Percentiles rank a stretch among this genome's conserved stretches.
phyloP scores from a whole-genome alignment of 2,888 invertebrate species.

The Autographa pulchrina region DNA sequence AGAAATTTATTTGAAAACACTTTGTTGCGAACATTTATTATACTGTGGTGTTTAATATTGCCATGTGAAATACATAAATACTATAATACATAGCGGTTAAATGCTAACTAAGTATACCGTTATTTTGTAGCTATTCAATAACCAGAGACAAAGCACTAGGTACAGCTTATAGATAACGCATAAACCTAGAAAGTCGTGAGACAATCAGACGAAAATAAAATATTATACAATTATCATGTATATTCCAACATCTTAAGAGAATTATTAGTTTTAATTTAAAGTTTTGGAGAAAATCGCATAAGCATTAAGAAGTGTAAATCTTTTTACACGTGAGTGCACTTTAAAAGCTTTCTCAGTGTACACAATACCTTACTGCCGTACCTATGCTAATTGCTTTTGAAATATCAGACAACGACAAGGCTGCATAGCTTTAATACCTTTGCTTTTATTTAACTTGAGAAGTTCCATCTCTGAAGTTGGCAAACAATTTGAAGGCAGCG shows the following conservation, averaged over 20 bases:
- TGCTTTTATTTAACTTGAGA: slow-evolving; percentile 49
- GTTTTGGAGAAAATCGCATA: neutral
- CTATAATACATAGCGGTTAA: slow-evolving; percentile 17
- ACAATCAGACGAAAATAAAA: too few species aligned
- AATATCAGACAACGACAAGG: slow-evolving; percentile 63
- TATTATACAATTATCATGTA: too few species aligned
- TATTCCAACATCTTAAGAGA: neutral
- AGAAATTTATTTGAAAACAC: neutral
- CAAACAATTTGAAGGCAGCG: slow-evolving; percentile 52
- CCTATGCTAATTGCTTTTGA: slow-evolving; percentile 75
- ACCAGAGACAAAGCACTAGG: slow-evolving; percentile 14
- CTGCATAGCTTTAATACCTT: slow-evolving; percentile 32
- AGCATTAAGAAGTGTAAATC: neutral
- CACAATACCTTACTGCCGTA: slow-evolving; percentile 57
- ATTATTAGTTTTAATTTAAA: too few species aligned
- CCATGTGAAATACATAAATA: slow-evolving; percentile 18
- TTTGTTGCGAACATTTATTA: slow-evolving; percentile 27
- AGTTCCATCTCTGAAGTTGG: slow-evolving; percentile 40
- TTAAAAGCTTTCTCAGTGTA: slow-evolving; percentile 55
- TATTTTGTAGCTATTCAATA: slow-evolving; percentile 29
- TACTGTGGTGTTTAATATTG: slow-evolving; percentile 13
- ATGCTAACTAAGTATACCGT: slow-evolving; percentile 10
- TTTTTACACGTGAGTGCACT: slow-evolving; percentile 15
- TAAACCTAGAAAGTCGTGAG: too few species aligned
- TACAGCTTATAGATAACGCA: slow-evolving; percentile 6